These are phyloP conservation scores for Nothoprocta perdicaria DNA, from an alignment of 2,113 vertebrate genomes.

Conservation along the genomic window DNA sequence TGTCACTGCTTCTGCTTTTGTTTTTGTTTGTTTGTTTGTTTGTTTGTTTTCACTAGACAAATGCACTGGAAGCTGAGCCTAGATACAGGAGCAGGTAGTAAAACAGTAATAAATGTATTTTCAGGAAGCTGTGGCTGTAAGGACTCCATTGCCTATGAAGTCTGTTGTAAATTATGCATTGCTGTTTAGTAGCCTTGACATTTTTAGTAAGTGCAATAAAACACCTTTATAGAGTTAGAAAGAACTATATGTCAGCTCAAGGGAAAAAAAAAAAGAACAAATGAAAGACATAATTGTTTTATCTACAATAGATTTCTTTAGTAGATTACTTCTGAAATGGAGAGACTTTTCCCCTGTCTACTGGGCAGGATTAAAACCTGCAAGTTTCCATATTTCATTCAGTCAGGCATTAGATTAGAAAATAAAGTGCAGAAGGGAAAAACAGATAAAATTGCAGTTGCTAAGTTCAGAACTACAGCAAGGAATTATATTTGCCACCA, in stretches of 20 bases:
- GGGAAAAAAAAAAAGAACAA: slow-evolving; percentile 42
- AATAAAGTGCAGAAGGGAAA: slow-evolving; percentile 39
- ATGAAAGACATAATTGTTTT: slow-evolving; percentile 69
- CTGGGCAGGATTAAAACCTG: slow-evolving; percentile 47
- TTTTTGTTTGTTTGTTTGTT: background rate
- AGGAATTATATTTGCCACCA: background rate
- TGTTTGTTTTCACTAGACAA: slow-evolving; percentile 42
- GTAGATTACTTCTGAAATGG: slow-evolving; percentile 54
- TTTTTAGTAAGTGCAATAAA: slow-evolving; percentile 71
- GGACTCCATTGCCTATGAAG: slow-evolving; percentile 52
- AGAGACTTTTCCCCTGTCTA: background rate
- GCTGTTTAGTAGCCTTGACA: slow-evolving; percentile 71
- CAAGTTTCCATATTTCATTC: slow-evolving; percentile 43
- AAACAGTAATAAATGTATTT: slow-evolving; percentile 65
- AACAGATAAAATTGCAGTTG: background rate
- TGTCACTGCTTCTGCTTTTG: background rate
- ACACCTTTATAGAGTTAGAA: slow-evolving; percentile 69
- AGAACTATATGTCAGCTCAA: slow-evolving; percentile 58
- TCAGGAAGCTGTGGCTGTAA: slow-evolving; percentile 63
- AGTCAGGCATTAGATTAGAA: slow-evolving; percentile 26
- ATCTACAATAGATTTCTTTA: slow-evolving; percentile 63
- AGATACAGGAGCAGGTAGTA: slow-evolving; percentile 44
- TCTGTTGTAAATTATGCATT: slow-evolving; percentile 71
- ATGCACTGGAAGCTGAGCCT: slow-evolving; percentile 14
- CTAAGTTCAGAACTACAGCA: background rate